Conservation (phyloP, 2,888 invertebrate species). For the Aspidiotus rigidus region DNA sequence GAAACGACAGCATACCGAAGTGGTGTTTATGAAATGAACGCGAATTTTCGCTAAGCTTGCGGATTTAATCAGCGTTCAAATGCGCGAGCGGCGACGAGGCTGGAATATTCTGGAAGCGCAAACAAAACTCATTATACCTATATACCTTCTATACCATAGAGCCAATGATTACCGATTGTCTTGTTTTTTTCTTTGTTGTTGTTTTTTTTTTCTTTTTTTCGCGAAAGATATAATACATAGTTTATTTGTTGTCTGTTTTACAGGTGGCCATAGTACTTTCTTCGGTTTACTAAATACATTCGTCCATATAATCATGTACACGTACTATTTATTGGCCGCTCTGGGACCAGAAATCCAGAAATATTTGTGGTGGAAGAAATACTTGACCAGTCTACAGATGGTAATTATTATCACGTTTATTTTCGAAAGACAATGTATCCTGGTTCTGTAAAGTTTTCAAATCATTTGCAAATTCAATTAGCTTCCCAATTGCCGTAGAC, state of each 20-base stretch:
- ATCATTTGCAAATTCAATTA: too few relatives aligned
- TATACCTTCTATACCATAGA: too few relatives aligned
- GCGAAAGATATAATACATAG: background rate
- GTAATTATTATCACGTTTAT: constrained; percentile 46
- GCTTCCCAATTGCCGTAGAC: too few relatives aligned
- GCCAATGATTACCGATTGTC: too few relatives aligned
- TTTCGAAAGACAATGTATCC: background rate
- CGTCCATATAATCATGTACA: constrained; percentile 95
- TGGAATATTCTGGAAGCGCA: too few relatives aligned
- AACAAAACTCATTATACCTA: too few relatives aligned
- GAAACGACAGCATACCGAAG: too few relatives aligned
- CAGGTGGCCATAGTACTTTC: constrained; percentile 91
- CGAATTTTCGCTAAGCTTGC: too few relatives aligned
- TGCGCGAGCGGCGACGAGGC: too few relatives aligned
- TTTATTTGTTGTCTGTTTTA: constrained; percentile 35
- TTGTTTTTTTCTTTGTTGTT: background rate
- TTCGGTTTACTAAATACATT: constrained; percentile 90
- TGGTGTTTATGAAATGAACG: too few relatives aligned
- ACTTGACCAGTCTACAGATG: constrained; percentile 86
- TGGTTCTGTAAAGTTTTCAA: too few relatives aligned
- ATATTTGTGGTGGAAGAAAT: constrained; percentile 93
- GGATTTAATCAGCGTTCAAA: too few relatives aligned
- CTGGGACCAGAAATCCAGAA: constrained; percentile 76
- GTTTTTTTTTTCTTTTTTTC: constrained; percentile 1
- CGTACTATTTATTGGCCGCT: constrained; percentile 84